Conservation (phyloP, 2,797 vertebrate species). For the Nasua narica region DNA sequence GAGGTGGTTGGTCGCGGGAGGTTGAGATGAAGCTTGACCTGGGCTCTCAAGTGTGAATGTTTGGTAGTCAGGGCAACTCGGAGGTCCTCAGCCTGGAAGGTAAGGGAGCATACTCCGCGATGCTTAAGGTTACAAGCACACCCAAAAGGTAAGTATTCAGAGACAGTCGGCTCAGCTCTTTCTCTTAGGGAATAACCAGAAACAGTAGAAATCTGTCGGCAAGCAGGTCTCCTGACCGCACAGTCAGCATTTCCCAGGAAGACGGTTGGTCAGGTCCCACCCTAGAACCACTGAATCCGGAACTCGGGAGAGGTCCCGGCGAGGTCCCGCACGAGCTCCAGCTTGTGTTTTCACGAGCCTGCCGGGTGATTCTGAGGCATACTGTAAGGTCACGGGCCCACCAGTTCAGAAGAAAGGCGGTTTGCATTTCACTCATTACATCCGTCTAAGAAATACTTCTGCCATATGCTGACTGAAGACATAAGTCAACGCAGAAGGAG, state of each 20-base stretch:
- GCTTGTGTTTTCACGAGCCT: background rate
- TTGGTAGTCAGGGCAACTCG: background rate
- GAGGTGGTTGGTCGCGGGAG: background rate
- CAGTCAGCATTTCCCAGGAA: background rate
- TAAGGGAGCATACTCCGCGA: background rate
- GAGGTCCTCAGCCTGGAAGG: background rate
- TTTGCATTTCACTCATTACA: background rate
- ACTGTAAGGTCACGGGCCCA: too few species aligned
- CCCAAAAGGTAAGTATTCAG: background rate
- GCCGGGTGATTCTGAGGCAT: too few species aligned
- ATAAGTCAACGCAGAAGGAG: background rate
- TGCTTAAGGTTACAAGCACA: background rate
- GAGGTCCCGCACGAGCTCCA: background rate
- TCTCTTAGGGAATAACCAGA: background rate
- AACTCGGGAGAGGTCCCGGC: background rate
- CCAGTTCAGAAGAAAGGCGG: background rate
- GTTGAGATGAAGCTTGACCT: background rate
- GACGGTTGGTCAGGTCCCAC: background rate
- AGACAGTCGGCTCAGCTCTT: background rate
- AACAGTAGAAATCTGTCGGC: background rate
- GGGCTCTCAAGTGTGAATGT: background rate
- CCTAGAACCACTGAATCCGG: background rate
- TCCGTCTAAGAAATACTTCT: background rate
- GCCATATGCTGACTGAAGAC: rapidly evolving
- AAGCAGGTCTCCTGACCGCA: background rate